A percentile compares a stretch with the other conserved stretches of the same genome.
phyloP scores from a whole-genome alignment of 2,113 vertebrate genomes.

The Neodontobutis hainanensis region DNA sequence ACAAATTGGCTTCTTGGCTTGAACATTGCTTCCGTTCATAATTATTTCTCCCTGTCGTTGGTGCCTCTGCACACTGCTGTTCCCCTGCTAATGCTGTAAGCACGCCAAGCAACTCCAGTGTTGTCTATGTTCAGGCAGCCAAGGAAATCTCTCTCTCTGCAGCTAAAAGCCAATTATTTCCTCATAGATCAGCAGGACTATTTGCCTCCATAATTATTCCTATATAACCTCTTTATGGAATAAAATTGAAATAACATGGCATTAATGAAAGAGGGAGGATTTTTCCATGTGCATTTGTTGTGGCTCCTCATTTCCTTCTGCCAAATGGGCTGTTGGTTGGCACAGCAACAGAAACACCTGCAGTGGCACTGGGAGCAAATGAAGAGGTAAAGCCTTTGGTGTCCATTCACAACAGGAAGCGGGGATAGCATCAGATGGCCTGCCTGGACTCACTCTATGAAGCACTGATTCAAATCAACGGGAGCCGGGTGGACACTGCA shows the following conservation, averaged over 20 bases:
- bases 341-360: constrained; percentile 42
- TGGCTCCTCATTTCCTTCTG: constrained; percentile 3
- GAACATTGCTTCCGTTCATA: constrained; percentile 74
- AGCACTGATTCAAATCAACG: constrained; percentile 7
- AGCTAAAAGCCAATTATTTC: constrained; percentile 73
- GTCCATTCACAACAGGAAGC: constrained; percentile 4
- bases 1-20: constrained; percentile 79
- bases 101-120: constrained; percentile 70
- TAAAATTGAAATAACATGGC: constrained; percentile 57
- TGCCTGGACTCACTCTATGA: too few species aligned
- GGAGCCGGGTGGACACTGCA: background rate
- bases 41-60: constrained; percentile 78
- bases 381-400: constrained; percentile 23
- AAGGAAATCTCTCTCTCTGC: constrained; percentile 64
- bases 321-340: constrained; percentile 31
- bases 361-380: constrained; percentile 5
- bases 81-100: constrained; percentile 71
- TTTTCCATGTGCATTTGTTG: constrained; percentile 30
- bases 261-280: constrained; percentile 37
- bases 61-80: constrained; percentile 70
- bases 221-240: constrained; percentile 51
- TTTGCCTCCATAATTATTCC: constrained; percentile 72
- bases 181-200: constrained; percentile 63
- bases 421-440: constrained; percentile 23
- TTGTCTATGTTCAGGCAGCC: constrained; percentile 63